These are phyloP conservation scores for Pelecanus crispus DNA, from an alignment of 2,113 vertebrate genomes.

Conservation along the genomic window DNA sequence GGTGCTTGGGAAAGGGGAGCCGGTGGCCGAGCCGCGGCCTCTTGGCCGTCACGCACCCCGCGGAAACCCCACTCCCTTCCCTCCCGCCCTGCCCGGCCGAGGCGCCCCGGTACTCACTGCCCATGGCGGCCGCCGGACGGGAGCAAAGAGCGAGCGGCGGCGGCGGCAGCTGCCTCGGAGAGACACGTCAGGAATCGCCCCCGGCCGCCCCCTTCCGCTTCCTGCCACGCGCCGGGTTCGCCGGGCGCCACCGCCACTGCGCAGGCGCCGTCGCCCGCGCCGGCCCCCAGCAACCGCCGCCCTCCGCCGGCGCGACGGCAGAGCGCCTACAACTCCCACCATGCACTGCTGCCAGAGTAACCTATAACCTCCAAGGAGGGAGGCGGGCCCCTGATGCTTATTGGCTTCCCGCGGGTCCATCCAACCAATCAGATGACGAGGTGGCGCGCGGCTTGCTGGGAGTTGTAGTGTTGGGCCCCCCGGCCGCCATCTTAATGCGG, in stretches of 20 bases:
- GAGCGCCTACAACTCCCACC: background rate
- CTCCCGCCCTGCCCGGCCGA: background rate
- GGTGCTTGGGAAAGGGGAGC: background rate
- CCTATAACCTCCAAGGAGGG: accelerated
- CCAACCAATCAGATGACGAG: background rate
- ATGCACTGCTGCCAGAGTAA: accelerated
- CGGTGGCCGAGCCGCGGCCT: background rate
- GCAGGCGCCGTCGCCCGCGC: background rate
- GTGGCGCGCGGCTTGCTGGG: background rate
- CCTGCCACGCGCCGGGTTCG: conserved; percentile 74
- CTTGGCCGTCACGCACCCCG: background rate
- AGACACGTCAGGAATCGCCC: conserved; percentile 72
- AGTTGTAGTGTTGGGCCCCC: accelerated
- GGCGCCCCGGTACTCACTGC: conserved; percentile 67
- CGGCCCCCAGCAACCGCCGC: accelerated
- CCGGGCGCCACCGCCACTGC: background rate
- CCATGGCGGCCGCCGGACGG: conserved; percentile 62
- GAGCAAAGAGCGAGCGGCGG: background rate
- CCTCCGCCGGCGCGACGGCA: accelerated
- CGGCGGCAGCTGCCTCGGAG: background rate
- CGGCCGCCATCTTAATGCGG: background rate
- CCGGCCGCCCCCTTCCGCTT: conserved; percentile 67
- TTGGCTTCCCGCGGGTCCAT: accelerated
- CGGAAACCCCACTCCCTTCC: background rate
- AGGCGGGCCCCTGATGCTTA: accelerated